Conservation (phyloP, 1,140 invertebrate species). For the Holcopasites calliopsidis region DNA sequence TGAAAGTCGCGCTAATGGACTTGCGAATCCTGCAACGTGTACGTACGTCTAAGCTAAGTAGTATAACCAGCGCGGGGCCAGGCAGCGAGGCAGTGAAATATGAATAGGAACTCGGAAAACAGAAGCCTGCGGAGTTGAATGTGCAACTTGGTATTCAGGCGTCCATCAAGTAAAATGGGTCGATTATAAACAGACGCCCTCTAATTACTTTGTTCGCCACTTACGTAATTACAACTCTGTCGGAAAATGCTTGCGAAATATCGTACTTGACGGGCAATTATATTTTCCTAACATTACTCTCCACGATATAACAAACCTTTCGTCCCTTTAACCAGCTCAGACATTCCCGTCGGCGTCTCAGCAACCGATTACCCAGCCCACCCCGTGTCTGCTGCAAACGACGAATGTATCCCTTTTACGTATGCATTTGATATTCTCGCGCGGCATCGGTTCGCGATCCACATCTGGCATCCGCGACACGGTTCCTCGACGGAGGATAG, state of each 20-base stretch:
- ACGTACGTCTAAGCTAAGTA: neutral
- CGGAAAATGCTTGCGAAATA: too few species aligned
- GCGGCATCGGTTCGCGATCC: neutral
- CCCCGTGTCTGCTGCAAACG: too few species aligned
- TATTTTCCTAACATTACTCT: neutral
- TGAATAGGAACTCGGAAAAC: conserved; percentile 6
- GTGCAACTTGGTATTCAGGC: neutral
- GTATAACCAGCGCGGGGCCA: neutral
- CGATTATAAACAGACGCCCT: neutral
- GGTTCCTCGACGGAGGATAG: neutral
- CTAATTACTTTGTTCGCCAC: neutral
- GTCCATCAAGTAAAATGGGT: neutral
- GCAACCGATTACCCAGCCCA: neutral
- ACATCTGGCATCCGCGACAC: neutral
- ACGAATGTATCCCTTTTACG: neutral
- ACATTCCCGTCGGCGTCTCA: neutral
- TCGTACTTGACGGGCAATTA: neutral
- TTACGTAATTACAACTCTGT: neutral
- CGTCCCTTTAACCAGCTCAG: neutral
- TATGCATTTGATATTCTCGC: neutral
- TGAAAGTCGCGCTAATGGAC: neutral
- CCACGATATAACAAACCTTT: neutral
- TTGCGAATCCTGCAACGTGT: neutral
- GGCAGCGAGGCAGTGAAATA: neutral
- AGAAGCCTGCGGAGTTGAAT: neutral